Conservation (phyloP, 2,113 vertebrate species). For the Malurus melanocephalus region DNA sequence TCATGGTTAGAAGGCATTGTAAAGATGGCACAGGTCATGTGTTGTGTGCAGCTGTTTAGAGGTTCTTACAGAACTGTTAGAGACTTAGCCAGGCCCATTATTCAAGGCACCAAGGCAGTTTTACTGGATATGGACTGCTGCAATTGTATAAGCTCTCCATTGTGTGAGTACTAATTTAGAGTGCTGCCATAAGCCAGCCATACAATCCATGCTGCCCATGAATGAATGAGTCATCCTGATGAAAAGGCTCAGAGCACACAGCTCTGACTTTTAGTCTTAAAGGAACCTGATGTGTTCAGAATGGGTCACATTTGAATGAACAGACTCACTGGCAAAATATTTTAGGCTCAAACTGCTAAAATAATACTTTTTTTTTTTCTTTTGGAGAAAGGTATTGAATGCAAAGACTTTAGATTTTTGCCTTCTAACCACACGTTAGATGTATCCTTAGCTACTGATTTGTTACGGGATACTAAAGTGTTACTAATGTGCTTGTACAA, state of each 20-base stretch:
- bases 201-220: conserved; percentile 45
- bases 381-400: neutral
- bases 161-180: conserved; percentile 68
- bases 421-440: neutral
- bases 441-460: neutral
- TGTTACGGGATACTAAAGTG: neutral
- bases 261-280: conserved; percentile 55
- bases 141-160: conserved; percentile 68
- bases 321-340: neutral
- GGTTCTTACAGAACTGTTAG: conserved; percentile 67
- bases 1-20: conserved; percentile 58
- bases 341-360: neutral
- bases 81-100: conserved; percentile 56
- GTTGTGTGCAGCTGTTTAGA: conserved; percentile 64
- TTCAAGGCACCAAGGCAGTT: conserved; percentile 59
- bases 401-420: neutral
- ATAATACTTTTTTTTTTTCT: neutral
- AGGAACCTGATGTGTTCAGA: conserved; percentile 26
- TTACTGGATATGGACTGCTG: conserved; percentile 70
- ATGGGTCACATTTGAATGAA: conserved; percentile 6
- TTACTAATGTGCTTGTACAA: neutral
- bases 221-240: conserved; percentile 60
- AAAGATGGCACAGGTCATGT: conserved; percentile 61
- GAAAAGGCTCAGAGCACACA: conserved; percentile 35
- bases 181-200: conserved; percentile 53